A percentile compares a stretch with the other conserved stretches of the same genome.
Evolutionary conservation across 2,888 invertebrate species (phyloP).

Genomic region (Phyto melanocephala): DNA sequence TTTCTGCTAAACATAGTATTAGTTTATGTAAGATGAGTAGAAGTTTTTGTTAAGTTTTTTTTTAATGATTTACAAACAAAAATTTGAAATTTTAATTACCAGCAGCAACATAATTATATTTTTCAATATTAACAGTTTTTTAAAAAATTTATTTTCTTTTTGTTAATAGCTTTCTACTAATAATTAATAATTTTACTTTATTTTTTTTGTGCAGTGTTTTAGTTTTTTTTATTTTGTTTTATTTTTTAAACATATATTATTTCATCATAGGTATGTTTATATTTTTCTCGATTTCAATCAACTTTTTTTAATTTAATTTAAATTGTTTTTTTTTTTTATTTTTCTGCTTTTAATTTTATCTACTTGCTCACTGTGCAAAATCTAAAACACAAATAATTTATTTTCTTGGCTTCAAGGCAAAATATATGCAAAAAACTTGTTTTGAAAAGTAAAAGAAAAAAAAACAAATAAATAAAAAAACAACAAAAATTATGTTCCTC

Average conservation of each 20-base stretch:
- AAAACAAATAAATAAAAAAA: conserved; percentile 19
- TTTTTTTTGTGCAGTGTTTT: background rate
- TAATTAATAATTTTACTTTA: background rate
- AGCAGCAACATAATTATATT: conserved; percentile 47
- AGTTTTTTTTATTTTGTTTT: conserved; percentile 9
- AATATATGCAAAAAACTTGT: conserved; percentile 75
- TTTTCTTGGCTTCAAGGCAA: conserved; percentile 74
- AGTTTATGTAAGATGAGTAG: background rate
- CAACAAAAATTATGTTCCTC: conserved; percentile 7
- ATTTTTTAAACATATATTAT: conserved; percentile 48
- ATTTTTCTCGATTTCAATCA: conserved; percentile 7
- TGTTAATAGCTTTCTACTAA: too few species aligned
- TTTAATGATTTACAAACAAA: background rate
- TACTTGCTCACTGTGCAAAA: conserved; percentile 72
- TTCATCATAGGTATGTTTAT: background rate
- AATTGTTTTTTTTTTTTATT: conserved; percentile 16
- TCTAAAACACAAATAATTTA: conserved; percentile 74
- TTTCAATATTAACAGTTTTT: conserved; percentile 39
- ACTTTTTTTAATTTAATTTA: conserved; percentile 44
- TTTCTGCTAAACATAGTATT: background rate
- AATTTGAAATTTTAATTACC: conserved; percentile 44
- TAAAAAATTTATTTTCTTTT: background rate
- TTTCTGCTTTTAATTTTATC: conserved; percentile 44
- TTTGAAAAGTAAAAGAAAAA: conserved; percentile 28
- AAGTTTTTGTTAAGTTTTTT: background rate